A percentile compares a stretch with the other conserved stretches of the same genome.
These are phyloP conservation scores for Peromyscus maniculatus DNA, from an alignment of 2,113 vertebrate genomes.

Conservation along the genomic window DNA sequence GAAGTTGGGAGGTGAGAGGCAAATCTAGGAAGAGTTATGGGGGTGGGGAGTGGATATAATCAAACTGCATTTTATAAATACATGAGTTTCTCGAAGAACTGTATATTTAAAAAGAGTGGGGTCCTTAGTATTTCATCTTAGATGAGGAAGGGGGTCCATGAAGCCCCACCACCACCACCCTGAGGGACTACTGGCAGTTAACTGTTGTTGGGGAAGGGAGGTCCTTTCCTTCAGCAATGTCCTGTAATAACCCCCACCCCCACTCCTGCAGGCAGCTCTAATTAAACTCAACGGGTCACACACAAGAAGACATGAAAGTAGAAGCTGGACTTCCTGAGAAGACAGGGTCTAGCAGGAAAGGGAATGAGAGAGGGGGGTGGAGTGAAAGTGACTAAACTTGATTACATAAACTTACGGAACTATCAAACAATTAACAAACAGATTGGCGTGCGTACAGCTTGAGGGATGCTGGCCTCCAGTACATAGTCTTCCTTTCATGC, in stretches of 20 bases:
- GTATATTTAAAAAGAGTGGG: background rate
- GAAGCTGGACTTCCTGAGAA: background rate
- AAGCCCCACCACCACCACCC: background rate
- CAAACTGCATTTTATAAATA: background rate
- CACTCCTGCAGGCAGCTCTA: background rate
- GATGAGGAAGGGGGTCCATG: background rate
- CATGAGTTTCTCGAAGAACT: background rate
- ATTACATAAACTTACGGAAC: background rate
- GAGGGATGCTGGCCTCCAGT: background rate
- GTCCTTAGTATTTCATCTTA: background rate
- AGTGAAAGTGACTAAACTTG: background rate
- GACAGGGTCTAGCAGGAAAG: background rate
- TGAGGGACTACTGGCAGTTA: background rate
- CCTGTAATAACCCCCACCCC: background rate
- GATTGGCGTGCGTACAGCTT: background rate
- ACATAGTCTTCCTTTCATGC: background rate
- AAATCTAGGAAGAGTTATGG: background rate
- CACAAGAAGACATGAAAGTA: background rate
- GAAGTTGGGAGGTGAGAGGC: background rate
- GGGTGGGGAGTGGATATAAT: background rate
- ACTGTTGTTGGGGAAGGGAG: background rate
- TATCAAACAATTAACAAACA: slow-evolving; percentile 18
- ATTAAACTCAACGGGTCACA: background rate
- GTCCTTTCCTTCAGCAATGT: background rate
- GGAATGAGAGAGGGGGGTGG: background rate